Evolutionary conservation across 2,113 vertebrate species (phyloP), one percentile per base, ranked within the genome.

Genomic region (Sarotherodon lohbergeri): DNA sequence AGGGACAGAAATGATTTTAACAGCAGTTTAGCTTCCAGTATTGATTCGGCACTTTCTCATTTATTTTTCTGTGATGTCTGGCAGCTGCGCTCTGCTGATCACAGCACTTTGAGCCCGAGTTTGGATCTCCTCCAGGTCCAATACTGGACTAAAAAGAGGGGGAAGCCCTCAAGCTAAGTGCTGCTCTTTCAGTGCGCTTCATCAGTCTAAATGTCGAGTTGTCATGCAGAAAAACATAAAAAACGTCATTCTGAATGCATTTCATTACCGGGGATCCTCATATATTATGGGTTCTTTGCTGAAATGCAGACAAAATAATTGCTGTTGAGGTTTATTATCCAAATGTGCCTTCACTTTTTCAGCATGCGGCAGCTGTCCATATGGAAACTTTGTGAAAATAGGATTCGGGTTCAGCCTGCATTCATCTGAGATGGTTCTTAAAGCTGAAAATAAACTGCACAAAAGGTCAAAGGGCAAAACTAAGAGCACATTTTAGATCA

Each of bases 51-150:
- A 24, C 3, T 73, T 17, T 4, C 16, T 56, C 48, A 63, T 84
- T 90, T 83, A 89, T 89, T 89, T 87, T 39, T 66, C 52, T 82
- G 32, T 88, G 59, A 61, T 27, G 41, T 86, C 71, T 79, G 90
- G 54, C 39, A 71, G 55, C 54, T 78, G 22, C 73, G 63, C 71
- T 89, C 50, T 81, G 89, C 87, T 91, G 87, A 90, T 84, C 84
- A 7, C 52, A 82, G 80, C 90, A 88, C 57, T 88, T 50, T 87
- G 43, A 63, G 79, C 55, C 24, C 16, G 12, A 43, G 19, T 83
- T 55, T 91, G 90, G 89, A 68, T 81, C 68, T 34, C 9, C 24
- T 84, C 68, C 91, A 80, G 83, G 83, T 90, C 85, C 78, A 34
- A 43, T 84, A 73, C 81, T 24, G 24, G 57, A 19, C 81, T 52